Evolutionary conservation across 53 echinoderm and acorn worm species (phyloP).

Genomic region (Echinarachnius parma): DNA sequence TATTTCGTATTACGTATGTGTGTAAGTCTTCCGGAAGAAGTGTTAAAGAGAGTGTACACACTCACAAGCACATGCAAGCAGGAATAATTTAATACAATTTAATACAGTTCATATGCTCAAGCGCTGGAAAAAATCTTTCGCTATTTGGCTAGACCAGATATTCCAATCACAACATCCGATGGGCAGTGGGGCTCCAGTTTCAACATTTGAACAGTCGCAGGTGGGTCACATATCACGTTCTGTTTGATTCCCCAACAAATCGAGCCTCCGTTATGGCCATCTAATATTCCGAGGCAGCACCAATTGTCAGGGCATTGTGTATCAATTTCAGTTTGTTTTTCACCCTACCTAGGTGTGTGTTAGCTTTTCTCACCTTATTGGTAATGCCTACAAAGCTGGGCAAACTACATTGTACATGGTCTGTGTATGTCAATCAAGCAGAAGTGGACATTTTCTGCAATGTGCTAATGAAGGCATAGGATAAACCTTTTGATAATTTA

Average conservation of each 20-base stretch:
- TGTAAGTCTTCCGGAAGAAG: no score
- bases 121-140: no score
- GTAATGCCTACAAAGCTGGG: slow-evolving; percentile 34
- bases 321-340: slow-evolving; percentile 51
- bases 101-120: no score
- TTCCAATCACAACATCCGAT: slow-evolving; percentile 27
- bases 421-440: no score
- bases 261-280: slow-evolving; percentile 39
- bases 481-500: no score
- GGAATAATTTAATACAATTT: no score
- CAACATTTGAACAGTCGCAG: slow-evolving; percentile 44
- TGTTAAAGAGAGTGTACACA: no score
- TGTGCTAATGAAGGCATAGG: no score
- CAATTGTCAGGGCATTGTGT: slow-evolving; percentile 37
- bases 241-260: slow-evolving; percentile 42
- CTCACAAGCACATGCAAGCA: no score
- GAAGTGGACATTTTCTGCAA: no score
- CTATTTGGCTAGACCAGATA: slow-evolving; percentile 30
- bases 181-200: slow-evolving; percentile 13
- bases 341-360: slow-evolving; percentile 15
- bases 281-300: slow-evolving; percentile 46
- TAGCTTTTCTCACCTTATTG: not conserved
- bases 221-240: slow-evolving; percentile 45
- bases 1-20: no score
- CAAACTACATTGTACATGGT: no score